Percentiles rank a stretch among this genome's conserved stretches.
Evolutionary conservation across 2,113 vertebrate genomes (phyloP).

Genomic region (Agapornis roseicollis): DNA sequence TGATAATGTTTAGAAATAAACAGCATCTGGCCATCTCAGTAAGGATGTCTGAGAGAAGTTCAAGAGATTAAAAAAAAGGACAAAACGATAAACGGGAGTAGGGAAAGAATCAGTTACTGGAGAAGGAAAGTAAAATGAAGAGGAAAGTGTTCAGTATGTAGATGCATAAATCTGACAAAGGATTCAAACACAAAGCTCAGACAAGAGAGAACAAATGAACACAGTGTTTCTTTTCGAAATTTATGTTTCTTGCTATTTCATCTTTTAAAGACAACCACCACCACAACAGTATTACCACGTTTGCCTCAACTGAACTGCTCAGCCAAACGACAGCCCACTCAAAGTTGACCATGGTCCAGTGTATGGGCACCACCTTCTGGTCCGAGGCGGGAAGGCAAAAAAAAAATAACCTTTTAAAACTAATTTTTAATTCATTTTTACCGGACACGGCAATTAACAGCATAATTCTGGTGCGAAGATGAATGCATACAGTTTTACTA

Average conservation of each 20-base stretch:
- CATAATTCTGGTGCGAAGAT: no score
- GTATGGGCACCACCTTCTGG: not conserved
- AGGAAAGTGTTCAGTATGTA: not conserved
- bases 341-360: not conserved
- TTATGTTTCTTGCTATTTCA: not conserved
- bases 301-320: not conserved
- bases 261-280: no score
- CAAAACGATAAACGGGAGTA: not conserved
- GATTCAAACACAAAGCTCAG: not conserved
- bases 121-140: not conserved
- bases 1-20: not conserved
- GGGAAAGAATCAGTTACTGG: not conserved
- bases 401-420: rapidly evolving
- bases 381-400: not conserved
- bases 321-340: not conserved
- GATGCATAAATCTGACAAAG: not conserved
- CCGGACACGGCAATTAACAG: rapidly evolving
- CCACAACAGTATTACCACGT: not conserved
- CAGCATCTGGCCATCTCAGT: not conserved
- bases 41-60: not conserved
- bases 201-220: not conserved
- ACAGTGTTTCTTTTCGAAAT: not conserved
- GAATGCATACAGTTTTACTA: rapidly evolving
- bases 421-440: rapidly evolving
- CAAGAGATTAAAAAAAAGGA: not conserved